A percentile compares a stretch with the other conserved stretches of the same genome.
These are phyloP conservation scores for Hyperoplus immaculatus DNA, from an alignment of 2,797 vertebrate species.

Conservation along the genomic window DNA sequence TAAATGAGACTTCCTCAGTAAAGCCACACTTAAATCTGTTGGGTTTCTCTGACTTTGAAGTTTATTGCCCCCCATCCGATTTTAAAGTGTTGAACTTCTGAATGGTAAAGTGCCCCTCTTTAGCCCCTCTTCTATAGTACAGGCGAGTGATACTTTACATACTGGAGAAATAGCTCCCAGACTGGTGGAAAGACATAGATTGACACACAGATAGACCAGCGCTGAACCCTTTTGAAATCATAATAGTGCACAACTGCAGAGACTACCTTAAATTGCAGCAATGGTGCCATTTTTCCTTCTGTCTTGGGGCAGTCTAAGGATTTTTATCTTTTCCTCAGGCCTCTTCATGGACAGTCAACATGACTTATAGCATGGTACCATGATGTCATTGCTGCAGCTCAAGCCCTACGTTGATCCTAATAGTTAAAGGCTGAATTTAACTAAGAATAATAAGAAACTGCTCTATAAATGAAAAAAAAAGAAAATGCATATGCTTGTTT, in stretches of 20 bases:
- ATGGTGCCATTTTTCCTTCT: constrained; percentile 27
- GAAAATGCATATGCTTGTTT: constrained; percentile 30
- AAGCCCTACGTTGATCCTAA: constrained; percentile 63
- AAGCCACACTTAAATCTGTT: constrained; percentile 19
- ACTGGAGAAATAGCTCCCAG: constrained; percentile 32
- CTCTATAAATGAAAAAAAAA: constrained; percentile 44
- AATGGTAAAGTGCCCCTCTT: constrained; percentile 29
- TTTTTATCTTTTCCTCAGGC: constrained; percentile 45
- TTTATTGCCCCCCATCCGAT: constrained; percentile 1
- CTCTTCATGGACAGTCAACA: constrained; percentile 45
- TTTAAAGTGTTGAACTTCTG: constrained; percentile 19
- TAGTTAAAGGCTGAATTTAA: constrained; percentile 62
- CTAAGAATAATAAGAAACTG: constrained; percentile 64
- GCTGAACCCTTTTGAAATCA: constrained; percentile 2
- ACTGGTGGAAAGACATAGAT: constrained; percentile 12
- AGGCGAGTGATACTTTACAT: constrained; percentile 33
- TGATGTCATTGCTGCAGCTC: constrained; percentile 65
- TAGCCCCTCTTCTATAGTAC: constrained; percentile 20
- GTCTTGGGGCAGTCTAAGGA: constrained; percentile 24
- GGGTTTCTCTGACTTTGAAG: constrained; percentile 20
- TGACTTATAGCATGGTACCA: constrained; percentile 48
- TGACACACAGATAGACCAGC: neutral
- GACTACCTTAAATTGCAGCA: constrained; percentile 1
- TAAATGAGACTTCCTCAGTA: constrained; percentile 8
- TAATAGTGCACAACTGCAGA: constrained; percentile 2